Evolutionary conservation across 1,140 invertebrate genomes (phyloP).

Genomic region (Temnothorax nylanderi): DNA sequence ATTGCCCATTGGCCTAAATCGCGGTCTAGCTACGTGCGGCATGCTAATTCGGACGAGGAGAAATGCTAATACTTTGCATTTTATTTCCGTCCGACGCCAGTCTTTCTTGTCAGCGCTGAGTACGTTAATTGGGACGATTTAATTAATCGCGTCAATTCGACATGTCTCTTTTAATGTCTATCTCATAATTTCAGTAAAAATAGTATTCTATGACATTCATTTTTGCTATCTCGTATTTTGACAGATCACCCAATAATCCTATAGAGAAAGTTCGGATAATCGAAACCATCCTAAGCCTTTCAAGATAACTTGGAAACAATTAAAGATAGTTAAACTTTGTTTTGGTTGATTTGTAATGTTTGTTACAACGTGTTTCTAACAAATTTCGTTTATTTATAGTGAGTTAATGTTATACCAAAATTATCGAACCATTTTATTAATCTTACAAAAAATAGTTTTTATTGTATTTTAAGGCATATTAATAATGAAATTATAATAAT

Average conservation of each 20-base stretch:
- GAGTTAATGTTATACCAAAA: no score
- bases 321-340: no score
- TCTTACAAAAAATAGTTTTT: no score
- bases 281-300: no score
- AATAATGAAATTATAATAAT: no score
- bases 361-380: no score
- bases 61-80: constrained; percentile 58
- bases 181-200: not conserved
- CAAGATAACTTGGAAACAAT: no score
- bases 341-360: no score
- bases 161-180: not conserved
- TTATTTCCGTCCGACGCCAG: constrained; percentile 20
- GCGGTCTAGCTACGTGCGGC: constrained; percentile 51
- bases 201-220: not conserved
- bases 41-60: constrained; percentile 67
- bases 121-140: constrained; percentile 33
- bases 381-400: no score
- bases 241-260: not conserved
- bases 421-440: no score
- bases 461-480: no score
- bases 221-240: not conserved
- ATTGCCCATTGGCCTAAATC: constrained; percentile 68
- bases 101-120: constrained; percentile 18
- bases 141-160: not conserved
- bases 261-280: no score